Percentiles rank a stretch among this genome's conserved stretches.
Evolutionary conservation across 53 echinoderm and acorn worm genomes (phyloP).

Genomic region (Mesocentrotus franciscanus): DNA sequence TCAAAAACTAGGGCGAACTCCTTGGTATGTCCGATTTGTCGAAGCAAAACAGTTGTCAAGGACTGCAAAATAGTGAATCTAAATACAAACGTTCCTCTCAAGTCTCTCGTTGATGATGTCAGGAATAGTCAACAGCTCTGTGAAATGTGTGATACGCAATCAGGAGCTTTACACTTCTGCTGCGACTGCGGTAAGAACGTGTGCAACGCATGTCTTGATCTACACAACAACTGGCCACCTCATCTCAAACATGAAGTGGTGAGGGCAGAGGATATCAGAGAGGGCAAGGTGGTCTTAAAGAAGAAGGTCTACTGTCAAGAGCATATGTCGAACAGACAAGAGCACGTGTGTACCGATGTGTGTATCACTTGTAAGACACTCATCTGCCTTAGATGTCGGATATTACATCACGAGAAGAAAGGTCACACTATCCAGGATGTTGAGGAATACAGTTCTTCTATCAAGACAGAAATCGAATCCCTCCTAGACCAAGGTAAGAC

Average conservation of each 20-base stretch:
- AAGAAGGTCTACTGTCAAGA: too few relatives aligned
- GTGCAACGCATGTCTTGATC: neutral
- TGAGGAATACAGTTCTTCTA: too few relatives aligned
- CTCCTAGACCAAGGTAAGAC: neutral
- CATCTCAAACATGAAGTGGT: neutral
- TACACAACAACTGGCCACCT: neutral
- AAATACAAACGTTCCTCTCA: neutral
- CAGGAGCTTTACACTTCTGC: neutral
- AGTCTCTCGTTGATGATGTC: neutral
- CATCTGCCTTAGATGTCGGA: too few relatives aligned
- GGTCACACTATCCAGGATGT: too few relatives aligned
- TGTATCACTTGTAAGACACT: neutral
- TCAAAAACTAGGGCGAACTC: neutral
- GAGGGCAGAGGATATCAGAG: too few relatives aligned
- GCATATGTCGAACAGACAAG: neutral
- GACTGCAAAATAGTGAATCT: neutral
- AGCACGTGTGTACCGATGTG: neutral
- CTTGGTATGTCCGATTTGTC: constrained; percentile 11
- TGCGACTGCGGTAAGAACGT: neutral
- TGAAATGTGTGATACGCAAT: neutral
- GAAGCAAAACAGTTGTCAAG: neutral
- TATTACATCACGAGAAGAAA: too few relatives aligned
- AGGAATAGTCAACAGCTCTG: neutral
- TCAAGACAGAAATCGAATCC: too few relatives aligned
- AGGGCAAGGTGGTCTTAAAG: too few relatives aligned